Conservation (phyloP, 2,797 vertebrate genomes). For the Natrix natrix region DNA sequence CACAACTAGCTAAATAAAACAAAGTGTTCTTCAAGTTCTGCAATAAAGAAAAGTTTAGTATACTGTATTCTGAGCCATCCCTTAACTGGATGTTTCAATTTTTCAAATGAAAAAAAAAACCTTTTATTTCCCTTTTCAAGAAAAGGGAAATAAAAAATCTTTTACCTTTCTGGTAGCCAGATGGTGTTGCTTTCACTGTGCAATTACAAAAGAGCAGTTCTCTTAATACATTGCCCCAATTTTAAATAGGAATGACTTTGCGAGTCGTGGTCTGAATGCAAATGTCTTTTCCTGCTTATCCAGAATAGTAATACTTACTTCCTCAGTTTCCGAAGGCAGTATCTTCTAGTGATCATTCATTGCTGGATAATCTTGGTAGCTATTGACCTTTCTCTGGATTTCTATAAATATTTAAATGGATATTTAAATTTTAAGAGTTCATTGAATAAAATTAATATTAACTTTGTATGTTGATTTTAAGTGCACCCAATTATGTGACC, state of each 20-base stretch:
- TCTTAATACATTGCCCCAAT: neutral
- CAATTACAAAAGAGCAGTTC: neutral
- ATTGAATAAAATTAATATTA: neutral
- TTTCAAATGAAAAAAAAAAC: neutral
- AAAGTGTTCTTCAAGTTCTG: neutral
- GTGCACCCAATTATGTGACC: neutral
- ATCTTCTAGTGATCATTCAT: neutral
- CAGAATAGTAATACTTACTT: neutral
- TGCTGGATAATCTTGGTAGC: constrained; percentile 5
- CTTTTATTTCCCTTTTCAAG: neutral
- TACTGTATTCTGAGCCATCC: neutral
- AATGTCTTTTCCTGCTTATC: neutral
- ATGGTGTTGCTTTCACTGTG: neutral
- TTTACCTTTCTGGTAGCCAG: neutral
- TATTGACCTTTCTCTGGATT: neutral
- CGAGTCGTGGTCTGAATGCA: neutral
- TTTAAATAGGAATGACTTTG: constrained; percentile 7
- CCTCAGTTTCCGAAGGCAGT: neutral
- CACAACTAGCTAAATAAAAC: neutral
- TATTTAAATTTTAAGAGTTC: neutral
- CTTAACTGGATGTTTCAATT: neutral
- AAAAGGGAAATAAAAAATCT: constrained; percentile 5
- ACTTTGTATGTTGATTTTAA: neutral
- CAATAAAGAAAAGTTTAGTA: neutral
- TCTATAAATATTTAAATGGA: neutral